Percentiles rank a stretch among this genome's conserved stretches.
Evolutionary conservation across 35 echinoderm and acorn worm genomes (phyloP).

Genomic region (Apostichopus parvimensis): DNA sequence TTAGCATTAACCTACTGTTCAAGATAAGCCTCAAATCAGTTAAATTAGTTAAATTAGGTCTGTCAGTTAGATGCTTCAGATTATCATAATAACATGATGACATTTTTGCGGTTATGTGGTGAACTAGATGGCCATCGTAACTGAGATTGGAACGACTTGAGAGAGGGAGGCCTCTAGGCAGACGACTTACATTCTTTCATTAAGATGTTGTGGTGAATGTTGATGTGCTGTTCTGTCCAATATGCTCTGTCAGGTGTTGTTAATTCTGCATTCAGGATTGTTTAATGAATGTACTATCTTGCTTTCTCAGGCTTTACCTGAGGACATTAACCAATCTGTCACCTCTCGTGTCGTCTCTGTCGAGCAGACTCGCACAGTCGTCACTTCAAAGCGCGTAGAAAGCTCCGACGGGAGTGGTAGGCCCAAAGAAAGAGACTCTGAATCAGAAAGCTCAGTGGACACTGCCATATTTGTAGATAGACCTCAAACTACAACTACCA

Average conservation of each 20-base stretch:
- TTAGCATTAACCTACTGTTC: neutral
- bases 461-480: conserved; percentile 78
- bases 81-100: no score
- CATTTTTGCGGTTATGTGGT: no score
- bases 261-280: no score
- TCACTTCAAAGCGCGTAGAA: conserved; percentile 74
- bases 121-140: no score
- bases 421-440: conserved; percentile 61
- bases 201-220: neutral
- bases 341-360: conserved; percentile 56
- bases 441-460: conserved; percentile 78
- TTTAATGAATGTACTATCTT: conserved; percentile 24
- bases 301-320: conserved; percentile 63
- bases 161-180: no score
- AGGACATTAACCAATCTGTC: conserved; percentile 60
- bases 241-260: neutral
- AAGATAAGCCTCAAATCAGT: no score
- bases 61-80: no score
- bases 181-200: neutral
- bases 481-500: neutral
- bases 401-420: conserved; percentile 34
- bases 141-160: no score
- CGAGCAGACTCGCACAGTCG: conserved; percentile 58
- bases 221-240: neutral
- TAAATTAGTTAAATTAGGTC: no score